A percentile compares a stretch with the other conserved stretches of the same genome.
Evolutionary conservation across 2,797 vertebrate genomes (phyloP).

Genomic region (Phataginus tricuspis): DNA sequence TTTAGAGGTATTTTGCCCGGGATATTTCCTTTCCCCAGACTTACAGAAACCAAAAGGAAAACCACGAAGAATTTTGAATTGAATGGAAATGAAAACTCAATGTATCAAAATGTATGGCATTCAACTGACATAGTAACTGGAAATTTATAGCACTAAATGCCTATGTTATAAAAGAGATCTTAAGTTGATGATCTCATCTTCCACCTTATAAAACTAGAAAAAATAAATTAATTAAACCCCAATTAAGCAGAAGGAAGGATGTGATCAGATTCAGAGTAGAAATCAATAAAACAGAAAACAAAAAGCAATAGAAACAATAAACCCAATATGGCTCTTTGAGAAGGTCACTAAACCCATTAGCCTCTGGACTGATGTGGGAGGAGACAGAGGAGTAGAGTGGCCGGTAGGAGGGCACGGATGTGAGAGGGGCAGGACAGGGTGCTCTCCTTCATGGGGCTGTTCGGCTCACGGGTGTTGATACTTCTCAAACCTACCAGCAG

Average conservation of each 20-base stretch:
- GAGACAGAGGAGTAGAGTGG: background rate
- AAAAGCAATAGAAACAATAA: background rate
- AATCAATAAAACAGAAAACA: background rate
- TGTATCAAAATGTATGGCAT: background rate
- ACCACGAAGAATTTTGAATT: background rate
- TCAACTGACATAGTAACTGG: background rate
- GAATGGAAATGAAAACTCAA: background rate
- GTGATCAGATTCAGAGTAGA: background rate
- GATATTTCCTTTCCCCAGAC: no score
- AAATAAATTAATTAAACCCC: background rate
- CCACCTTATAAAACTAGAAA: background rate
- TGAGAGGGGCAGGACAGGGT: background rate
- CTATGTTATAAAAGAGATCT: background rate
- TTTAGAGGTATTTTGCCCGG: no score
- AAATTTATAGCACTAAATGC: background rate
- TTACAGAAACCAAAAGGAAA: no score
- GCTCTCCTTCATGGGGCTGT: no score
- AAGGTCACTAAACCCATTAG: background rate
- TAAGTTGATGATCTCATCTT: no score
- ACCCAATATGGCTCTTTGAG: background rate
- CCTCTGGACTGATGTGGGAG: background rate
- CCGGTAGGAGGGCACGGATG: rapidly evolving
- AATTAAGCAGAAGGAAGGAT: background rate
- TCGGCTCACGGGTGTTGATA: no score
- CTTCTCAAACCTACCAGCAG: background rate